These are phyloP conservation scores for Cephus pygmeus DNA, from an alignment of 2,888 invertebrate genomes.

Conservation along the genomic window DNA sequence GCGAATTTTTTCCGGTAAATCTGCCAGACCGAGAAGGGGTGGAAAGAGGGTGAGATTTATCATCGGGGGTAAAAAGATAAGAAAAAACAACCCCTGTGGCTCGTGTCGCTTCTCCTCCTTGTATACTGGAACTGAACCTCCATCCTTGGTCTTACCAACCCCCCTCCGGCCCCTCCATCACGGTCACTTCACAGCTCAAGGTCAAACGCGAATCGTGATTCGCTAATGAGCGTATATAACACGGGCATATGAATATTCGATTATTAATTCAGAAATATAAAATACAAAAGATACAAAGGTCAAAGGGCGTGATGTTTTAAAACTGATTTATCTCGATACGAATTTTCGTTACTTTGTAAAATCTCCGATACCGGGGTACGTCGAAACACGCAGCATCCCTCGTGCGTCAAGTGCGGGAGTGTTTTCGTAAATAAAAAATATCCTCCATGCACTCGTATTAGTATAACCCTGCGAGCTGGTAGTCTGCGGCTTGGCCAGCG, in stretches of 20 bases:
- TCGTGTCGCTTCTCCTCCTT: slow-evolving; percentile 23
- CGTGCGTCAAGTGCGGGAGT: background rate
- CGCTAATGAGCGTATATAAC: background rate
- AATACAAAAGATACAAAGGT: background rate
- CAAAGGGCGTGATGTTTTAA: too few relatives aligned
- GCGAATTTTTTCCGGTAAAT: slow-evolving; percentile 41
- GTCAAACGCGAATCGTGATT: background rate
- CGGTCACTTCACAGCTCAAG: slow-evolving; percentile 1
- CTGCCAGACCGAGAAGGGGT: slow-evolving; percentile 27
- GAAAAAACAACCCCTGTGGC: slow-evolving; percentile 39
- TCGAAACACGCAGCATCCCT: background rate
- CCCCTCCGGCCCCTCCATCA: slow-evolving; percentile 14
- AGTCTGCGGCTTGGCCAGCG: slow-evolving; percentile 42
- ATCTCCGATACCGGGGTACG: background rate
- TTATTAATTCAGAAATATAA: background rate
- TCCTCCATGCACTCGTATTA: background rate
- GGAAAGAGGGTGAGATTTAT: slow-evolving; percentile 46
- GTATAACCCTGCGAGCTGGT: background rate
- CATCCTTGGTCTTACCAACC: slow-evolving; percentile 15
- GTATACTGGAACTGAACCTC: slow-evolving; percentile 11
- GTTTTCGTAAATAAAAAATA: background rate
- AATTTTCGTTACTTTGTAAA: too few relatives aligned
- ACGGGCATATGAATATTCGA: too few relatives aligned
- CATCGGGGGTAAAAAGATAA: slow-evolving; percentile 46
- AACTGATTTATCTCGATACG: background rate